Evolutionary conservation across 2,797 vertebrate species (phyloP), one percentile per base, ranked within the genome.

Genomic region (Ibycter americanus): DNA sequence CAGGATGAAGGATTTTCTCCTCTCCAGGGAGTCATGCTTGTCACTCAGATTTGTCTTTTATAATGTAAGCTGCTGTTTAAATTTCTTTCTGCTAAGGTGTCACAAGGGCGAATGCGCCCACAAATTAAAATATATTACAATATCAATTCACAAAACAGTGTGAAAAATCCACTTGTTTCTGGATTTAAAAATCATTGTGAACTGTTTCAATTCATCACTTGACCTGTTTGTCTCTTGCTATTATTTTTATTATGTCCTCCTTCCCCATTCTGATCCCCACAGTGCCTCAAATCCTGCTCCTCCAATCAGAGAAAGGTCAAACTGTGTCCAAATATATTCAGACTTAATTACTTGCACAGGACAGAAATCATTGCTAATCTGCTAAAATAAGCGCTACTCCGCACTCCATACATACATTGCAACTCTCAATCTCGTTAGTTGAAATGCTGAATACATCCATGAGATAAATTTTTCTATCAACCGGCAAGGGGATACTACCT

Each of bases 331-430:
- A 95, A 94, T 93, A 68, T 80, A 90, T 86, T 90, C 93, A 78
- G 89, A 74, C 74, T 94, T 83, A 92, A 88, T 91, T 91, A 87
- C 85, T 87, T 74, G 68, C 63, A 76, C 47, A 84, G 90, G 76
- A 90, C 83, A 8, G 12, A 95, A 96, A 93, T 93, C 47, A 87
- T 65, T 94, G 65, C 88, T 89, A 94, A 96, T 84, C 78, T 89
- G 34, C 72, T 92, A 92, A 94, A 77, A 65, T 89, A 90, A 87
- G 73, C 81, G 74, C 44, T 87, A 22, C n/a, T 91, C 89, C 71
- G 58, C n/a, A 61, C 25, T 71, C 44, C 44, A 40, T 58, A 91
- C 36, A 72, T 38, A 54, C 71, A 88, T 34, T 87, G 77, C 73
- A 56, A 58, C 25, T 55, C 67, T 77, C 52, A 40, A 27, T 72